Conservation (phyloP, 2,888 invertebrate genomes). For the Torymus texanus region DNA sequence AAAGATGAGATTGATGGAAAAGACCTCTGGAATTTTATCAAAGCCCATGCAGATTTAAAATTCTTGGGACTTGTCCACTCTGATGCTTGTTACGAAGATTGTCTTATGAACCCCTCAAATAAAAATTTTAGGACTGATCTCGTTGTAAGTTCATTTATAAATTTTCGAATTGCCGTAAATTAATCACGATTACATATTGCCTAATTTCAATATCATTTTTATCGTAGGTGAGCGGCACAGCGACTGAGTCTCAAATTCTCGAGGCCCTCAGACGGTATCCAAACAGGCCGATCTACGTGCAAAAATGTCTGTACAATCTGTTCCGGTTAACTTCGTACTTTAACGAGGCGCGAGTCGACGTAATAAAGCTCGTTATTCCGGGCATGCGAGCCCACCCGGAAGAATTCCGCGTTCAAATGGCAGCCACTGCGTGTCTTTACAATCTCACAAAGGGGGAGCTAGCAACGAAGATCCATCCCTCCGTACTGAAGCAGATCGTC, state of each 20-base stretch:
- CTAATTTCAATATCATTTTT: constrained; percentile 5
- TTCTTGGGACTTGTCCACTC: constrained; percentile 79
- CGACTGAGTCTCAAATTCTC: constrained; percentile 78
- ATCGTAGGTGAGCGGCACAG: constrained; percentile 78
- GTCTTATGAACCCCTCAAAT: constrained; percentile 75
- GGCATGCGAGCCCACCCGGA: constrained; percentile 77
- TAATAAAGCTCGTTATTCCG: constrained; percentile 79
- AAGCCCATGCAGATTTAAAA: constrained; percentile 75
- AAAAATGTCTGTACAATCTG: constrained; percentile 82
- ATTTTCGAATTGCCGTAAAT: constrained; percentile 19
- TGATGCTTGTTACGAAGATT: constrained; percentile 77
- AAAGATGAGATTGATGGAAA: constrained; percentile 76
- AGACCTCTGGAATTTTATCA: constrained; percentile 75
- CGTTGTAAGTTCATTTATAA: constrained; percentile 69
- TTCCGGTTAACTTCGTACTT: constrained; percentile 77
- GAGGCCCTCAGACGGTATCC: constrained; percentile 79
- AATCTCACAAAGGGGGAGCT: constrained; percentile 83
- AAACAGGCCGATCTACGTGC: constrained; percentile 79
- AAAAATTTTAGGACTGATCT: constrained; percentile 74
- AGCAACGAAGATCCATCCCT: constrained; percentile 81
- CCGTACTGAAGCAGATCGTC: constrained; percentile 79
- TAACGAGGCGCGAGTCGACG: constrained; percentile 78
- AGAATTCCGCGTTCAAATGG: constrained; percentile 83
- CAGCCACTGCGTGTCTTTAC: constrained; percentile 85
- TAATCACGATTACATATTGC: not conserved